Conservation (phyloP, 2,113 vertebrate genomes). For the Trinectes maculatus region DNA sequence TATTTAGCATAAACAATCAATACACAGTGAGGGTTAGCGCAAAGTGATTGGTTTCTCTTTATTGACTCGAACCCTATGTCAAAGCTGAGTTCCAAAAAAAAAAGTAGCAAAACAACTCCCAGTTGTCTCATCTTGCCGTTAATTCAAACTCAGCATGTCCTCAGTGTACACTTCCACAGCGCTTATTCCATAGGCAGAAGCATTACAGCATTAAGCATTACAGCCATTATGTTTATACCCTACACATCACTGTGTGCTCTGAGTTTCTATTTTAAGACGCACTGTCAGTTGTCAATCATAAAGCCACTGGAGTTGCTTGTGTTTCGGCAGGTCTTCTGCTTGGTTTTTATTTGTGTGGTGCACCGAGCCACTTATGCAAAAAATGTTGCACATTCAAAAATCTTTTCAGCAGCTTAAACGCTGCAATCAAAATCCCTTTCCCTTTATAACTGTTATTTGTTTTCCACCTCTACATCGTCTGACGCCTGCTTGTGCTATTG, state of each 20-base stretch:
- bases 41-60: neutral
- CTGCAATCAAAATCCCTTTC: neutral
- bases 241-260: neutral
- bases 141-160: neutral
- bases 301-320: neutral
- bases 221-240: neutral
- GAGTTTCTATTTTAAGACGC: neutral
- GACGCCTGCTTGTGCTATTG: neutral
- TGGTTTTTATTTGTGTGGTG: neutral
- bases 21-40: neutral
- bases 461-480: neutral
- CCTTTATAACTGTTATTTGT: slow-evolving; percentile 7
- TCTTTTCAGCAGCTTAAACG: too few species aligned
- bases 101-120: neutral
- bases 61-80: too few species aligned
- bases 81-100: too few species aligned
- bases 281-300: neutral
- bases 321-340: neutral
- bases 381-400: neutral
- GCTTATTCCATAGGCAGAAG: neutral
- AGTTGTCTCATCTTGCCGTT: neutral
- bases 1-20: slow-evolving; percentile 45
- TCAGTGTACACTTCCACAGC: neutral
- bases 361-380: neutral
- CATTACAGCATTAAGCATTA: too few species aligned